Percentiles rank a stretch among this genome's conserved stretches.
Evolutionary conservation across 2,113 vertebrate genomes (phyloP).

Genomic region (Globicephala melas): DNA sequence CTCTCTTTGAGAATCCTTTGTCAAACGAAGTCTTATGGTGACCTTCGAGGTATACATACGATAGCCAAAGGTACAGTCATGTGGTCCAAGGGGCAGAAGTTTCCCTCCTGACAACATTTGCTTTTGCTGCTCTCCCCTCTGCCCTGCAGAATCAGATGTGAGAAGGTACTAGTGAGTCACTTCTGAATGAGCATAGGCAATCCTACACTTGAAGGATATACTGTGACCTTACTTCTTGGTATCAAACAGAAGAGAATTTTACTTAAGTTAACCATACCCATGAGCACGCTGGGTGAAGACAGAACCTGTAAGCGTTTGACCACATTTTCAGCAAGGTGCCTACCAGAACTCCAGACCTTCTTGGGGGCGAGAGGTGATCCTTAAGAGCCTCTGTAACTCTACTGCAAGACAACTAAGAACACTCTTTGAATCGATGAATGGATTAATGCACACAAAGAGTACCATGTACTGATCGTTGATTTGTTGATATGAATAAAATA

Average conservation of each 20-base stretch:
- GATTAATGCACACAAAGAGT: not conserved
- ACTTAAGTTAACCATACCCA: not conserved
- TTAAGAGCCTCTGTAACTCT: not conserved
- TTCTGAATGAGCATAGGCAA: not conserved
- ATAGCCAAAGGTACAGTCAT: not conserved
- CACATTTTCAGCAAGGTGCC: not conserved
- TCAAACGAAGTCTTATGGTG: not conserved
- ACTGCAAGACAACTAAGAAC: not conserved
- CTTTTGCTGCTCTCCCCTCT: not conserved
- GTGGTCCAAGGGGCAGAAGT: rapidly evolving
- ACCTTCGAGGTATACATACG: not conserved
- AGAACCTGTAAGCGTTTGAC: not conserved
- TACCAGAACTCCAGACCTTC: not conserved
- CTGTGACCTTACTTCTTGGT: not conserved
- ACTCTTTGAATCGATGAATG: not conserved
- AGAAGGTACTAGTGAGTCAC: not conserved
- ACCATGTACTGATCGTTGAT: not conserved
- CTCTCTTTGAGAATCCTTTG: not conserved
- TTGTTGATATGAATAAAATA: not conserved
- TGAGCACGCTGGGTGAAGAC: not conserved
- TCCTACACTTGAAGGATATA: not conserved
- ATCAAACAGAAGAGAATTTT: not conserved
- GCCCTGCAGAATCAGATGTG: not conserved
- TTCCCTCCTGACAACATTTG: not conserved
- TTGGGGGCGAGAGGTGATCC: not conserved